Conservation (phyloP, 2,113 vertebrate species). For the Aleadryas rufinucha region DNA sequence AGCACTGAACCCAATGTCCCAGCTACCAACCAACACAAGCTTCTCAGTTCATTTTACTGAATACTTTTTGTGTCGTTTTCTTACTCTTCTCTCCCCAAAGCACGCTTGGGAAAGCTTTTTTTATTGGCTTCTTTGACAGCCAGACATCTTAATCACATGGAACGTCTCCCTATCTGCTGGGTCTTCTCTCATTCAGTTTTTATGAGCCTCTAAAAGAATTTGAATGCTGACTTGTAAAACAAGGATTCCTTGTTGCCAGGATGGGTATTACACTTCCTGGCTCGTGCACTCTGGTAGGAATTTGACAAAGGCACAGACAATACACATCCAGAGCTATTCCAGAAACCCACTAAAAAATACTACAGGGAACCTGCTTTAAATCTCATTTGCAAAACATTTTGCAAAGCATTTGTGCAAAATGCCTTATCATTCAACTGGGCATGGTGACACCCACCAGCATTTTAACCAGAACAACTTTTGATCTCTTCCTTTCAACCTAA, state of each 20-base stretch:
- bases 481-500: conserved; percentile 20
- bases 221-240: not conserved
- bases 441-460: not conserved
- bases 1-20: not conserved
- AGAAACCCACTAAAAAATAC: not conserved
- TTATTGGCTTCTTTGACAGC: not conserved
- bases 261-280: not conserved
- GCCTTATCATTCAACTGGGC: not conserved
- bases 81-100: not conserved
- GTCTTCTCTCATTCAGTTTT: conserved; percentile 16
- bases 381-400: not conserved
- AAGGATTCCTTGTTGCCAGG: not conserved
- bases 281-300: not conserved
- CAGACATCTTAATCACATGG: not conserved
- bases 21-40: not conserved
- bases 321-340: not conserved
- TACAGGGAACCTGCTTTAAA: not conserved
- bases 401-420: not conserved
- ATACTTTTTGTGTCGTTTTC: not conserved
- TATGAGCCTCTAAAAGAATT: not conserved
- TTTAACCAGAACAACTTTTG: conserved; percentile 39
- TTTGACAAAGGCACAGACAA: not conserved
- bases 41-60: not conserved
- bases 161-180: not conserved
- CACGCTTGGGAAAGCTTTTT: not conserved